Percentiles rank a stretch among this genome's conserved stretches.
Conservation (phyloP, 2,113 vertebrate genomes). For the Mirza zaza region DNA sequence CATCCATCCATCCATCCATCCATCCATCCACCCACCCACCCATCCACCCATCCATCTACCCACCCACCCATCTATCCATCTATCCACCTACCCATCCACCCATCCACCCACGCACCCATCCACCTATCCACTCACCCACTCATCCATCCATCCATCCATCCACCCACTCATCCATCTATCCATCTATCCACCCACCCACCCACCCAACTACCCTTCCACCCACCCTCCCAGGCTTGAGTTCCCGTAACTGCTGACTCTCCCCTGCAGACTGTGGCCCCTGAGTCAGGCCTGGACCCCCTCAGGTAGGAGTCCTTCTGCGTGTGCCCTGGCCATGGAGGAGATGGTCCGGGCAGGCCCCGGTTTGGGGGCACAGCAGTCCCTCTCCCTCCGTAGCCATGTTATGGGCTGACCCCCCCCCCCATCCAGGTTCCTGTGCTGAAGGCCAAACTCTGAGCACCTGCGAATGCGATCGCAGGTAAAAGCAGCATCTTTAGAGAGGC, state of each 20-base stretch:
- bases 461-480: too few relatives aligned
- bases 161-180: too few relatives aligned
- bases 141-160: too few relatives aligned
- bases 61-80: too few relatives aligned
- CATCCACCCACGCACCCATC: too few relatives aligned
- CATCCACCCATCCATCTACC: too few relatives aligned
- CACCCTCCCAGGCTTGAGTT: neutral
- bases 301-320: neutral
- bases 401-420: too few relatives aligned
- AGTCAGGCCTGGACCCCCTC: neutral
- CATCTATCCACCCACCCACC: neutral
- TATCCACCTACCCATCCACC: too few relatives aligned
- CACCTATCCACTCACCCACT: too few relatives aligned
- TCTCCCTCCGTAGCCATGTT: neutral
- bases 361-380: neutral
- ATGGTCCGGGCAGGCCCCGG: too few relatives aligned
- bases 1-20: too few relatives aligned
- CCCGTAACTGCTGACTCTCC: neutral
- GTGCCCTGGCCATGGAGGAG: fast-evolving
- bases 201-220: neutral
- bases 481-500: neutral
- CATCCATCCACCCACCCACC: too few relatives aligned
- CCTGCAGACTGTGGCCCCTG: neutral
- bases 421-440: fast-evolving
- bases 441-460: neutral